phyloP scores from a whole-genome alignment of 2,797 vertebrate species.

The Spizella passerina region DNA sequence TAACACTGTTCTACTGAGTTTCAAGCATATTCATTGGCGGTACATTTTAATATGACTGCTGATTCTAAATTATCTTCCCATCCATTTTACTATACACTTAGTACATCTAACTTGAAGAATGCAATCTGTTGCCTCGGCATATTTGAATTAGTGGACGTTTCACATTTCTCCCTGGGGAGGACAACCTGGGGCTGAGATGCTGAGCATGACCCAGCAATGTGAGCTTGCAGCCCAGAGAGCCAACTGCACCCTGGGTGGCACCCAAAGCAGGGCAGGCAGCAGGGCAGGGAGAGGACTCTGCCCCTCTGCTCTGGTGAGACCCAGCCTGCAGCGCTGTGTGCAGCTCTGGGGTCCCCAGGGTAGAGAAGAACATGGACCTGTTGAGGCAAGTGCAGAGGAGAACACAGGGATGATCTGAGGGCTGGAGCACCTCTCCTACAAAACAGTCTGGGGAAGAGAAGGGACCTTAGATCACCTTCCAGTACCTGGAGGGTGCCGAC shows the following conservation, averaged over 20 bases:
- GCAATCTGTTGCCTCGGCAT: background rate
- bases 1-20: background rate
- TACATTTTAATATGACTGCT: background rate
- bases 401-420: background rate
- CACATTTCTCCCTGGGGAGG: background rate
- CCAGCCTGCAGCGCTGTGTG: background rate
- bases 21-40: background rate
- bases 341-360: background rate
- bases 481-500: too few relatives aligned
- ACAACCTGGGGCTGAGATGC: background rate
- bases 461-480: rapidly evolving
- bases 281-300: background rate
- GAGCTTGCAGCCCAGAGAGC: background rate
- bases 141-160: background rate
- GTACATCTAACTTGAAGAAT: background rate
- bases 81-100: background rate
- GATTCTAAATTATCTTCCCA: background rate
- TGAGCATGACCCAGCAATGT: background rate
- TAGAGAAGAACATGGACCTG: too few relatives aligned
- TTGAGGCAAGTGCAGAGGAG: background rate
- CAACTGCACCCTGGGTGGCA: background rate
- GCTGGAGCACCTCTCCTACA: background rate
- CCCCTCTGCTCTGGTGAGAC: background rate
- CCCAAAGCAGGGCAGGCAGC: background rate
- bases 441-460: background rate